These are phyloP conservation scores for Cremastinae sp. DNA, from an alignment of 2,888 invertebrate species.

Conservation along the genomic window DNA sequence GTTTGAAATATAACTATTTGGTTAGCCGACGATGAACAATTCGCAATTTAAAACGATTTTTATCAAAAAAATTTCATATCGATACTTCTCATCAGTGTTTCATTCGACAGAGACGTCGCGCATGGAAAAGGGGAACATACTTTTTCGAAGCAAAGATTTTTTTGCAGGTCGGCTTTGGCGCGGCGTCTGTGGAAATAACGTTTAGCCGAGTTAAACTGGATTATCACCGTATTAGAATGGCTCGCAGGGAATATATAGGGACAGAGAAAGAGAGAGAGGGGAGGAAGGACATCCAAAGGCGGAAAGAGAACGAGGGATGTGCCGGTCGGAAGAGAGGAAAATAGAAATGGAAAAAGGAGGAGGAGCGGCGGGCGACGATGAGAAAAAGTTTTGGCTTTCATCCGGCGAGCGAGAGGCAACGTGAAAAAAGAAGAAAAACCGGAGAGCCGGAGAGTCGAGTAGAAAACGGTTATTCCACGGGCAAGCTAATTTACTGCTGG, in stretches of 20 bases:
- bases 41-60: too few relatives aligned
- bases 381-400: slow-evolving; percentile 48
- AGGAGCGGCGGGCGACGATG: background rate
- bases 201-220: slow-evolving; percentile 25
- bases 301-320: too few relatives aligned
- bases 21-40: too few relatives aligned
- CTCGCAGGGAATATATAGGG: slow-evolving; percentile 26
- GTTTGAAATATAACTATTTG: too few relatives aligned
- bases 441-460: slow-evolving; percentile 15
- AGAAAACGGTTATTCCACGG: slow-evolving; percentile 17
- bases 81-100: too few relatives aligned
- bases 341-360: too few relatives aligned
- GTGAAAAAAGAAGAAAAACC: slow-evolving; percentile 3
- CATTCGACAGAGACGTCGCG: too few relatives aligned
- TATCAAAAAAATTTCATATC: too few relatives aligned
- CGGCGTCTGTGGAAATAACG: slow-evolving; percentile 22
- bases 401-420: slow-evolving; percentile 1
- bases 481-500: slow-evolving; percentile 48
- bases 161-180: background rate
- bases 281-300: too few relatives aligned
- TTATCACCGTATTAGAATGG: slow-evolving; percentile 58
- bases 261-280: slow-evolving; percentile 24
- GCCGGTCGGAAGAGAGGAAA: too few relatives aligned
- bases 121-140: too few relatives aligned
- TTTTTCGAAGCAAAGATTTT: too few relatives aligned